These are phyloP conservation scores for Schlechtendalia chinensis DNA, from an alignment of 1,140 invertebrate genomes.

Conservation along the genomic window DNA sequence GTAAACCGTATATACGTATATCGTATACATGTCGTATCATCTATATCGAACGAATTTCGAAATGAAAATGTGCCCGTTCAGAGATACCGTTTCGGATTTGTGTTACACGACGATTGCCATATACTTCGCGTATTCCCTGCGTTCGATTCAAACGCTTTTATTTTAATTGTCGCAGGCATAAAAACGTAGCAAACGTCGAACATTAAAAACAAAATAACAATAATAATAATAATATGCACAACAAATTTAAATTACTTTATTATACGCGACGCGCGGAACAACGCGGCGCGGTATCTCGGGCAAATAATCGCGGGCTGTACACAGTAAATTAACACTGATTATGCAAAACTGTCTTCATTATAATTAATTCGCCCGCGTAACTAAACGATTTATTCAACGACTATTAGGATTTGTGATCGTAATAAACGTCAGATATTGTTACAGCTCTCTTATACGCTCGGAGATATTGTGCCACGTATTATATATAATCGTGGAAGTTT, in stretches of 20 bases:
- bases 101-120: too few relatives aligned
- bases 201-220: not conserved
- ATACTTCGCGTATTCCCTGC: too few relatives aligned
- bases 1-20: too few relatives aligned
- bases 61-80: too few relatives aligned
- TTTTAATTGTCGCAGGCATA: not conserved
- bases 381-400: conserved; percentile 12
- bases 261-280: not conserved
- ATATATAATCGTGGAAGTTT: too few relatives aligned
- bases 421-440: conserved; percentile 6
- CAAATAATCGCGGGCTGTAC: not conserved
- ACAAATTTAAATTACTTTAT: conserved; percentile 9
- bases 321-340: not conserved
- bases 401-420: not conserved
- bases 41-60: too few relatives aligned
- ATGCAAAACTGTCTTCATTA: conserved; percentile 14
- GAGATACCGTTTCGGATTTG: not conserved
- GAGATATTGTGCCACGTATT: too few relatives aligned
- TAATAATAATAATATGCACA: not conserved
- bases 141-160: not conserved
- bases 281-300: not conserved
- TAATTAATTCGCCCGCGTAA: not conserved
- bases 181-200: not conserved
- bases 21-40: too few relatives aligned
- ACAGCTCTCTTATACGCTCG: not conserved